Evolutionary conservation across 2,113 vertebrate genomes (phyloP).

Genomic region (Orthonyx spaldingii): DNA sequence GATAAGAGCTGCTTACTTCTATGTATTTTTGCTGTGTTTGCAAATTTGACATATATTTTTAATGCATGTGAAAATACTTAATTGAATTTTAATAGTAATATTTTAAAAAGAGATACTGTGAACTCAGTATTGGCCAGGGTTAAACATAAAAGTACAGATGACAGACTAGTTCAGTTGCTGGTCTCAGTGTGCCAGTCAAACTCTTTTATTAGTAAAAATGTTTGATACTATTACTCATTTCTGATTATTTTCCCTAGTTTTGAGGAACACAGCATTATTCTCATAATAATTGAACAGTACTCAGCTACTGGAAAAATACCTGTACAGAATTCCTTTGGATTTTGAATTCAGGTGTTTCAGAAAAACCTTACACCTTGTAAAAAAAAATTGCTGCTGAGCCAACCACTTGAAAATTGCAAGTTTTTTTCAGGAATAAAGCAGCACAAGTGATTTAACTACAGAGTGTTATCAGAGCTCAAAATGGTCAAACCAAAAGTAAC

Average conservation of each 20-base stretch:
- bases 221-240: background rate
- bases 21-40: background rate
- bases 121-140: background rate
- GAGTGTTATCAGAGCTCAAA: background rate
- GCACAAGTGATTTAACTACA: background rate
- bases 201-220: background rate
- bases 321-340: background rate
- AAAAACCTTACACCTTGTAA: background rate
- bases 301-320: background rate
- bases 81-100: background rate
- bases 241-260: background rate
- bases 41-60: accelerated
- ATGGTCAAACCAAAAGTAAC: background rate
- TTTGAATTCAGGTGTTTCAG: background rate
- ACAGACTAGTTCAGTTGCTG: background rate
- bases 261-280: background rate
- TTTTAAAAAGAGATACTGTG: background rate
- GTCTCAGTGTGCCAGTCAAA: background rate
- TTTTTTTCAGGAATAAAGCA: background rate
- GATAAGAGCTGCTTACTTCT: background rate
- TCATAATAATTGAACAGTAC: background rate
- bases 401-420: background rate
- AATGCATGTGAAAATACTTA: background rate
- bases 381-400: accelerated
- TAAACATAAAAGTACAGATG: background rate